These are phyloP conservation scores for Lamproptera curius DNA, from an alignment of 2,888 invertebrate genomes.

Conservation along the genomic window DNA sequence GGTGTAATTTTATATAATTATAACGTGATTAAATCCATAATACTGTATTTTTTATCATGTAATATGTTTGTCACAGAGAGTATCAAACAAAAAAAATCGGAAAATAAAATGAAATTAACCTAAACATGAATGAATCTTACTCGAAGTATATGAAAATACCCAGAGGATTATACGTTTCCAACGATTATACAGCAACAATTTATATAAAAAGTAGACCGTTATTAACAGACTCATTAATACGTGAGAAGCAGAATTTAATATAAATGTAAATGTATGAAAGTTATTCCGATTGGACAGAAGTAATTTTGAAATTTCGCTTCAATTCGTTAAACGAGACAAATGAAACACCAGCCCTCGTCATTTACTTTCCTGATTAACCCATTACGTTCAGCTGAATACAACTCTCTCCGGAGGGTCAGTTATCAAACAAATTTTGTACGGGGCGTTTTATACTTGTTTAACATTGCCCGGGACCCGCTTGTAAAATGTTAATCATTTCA, in stretches of 20 bases:
- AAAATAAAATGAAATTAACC: too few relatives aligned
- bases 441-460: slow-evolving; percentile 9
- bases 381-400: slow-evolving; percentile 20
- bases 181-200: too few relatives aligned
- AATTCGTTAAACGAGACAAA: slow-evolving; percentile 21
- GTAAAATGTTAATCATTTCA: slow-evolving; percentile 7
- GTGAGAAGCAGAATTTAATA: background rate
- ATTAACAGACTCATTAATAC: background rate
- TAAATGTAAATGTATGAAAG: slow-evolving; percentile 13
- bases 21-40: too few relatives aligned
- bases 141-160: too few relatives aligned
- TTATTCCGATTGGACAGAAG: slow-evolving; percentile 12
- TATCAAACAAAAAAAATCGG: too few relatives aligned
- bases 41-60: too few relatives aligned
- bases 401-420: slow-evolving; percentile 16
- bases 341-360: slow-evolving; percentile 21
- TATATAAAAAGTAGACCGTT: too few relatives aligned
- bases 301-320: slow-evolving; percentile 17
- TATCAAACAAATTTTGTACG: slow-evolving; percentile 20
- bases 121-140: too few relatives aligned
- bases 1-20: too few relatives aligned
- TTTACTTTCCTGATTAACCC: slow-evolving; percentile 23
- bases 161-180: too few relatives aligned
- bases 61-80: too few relatives aligned
- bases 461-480: slow-evolving; percentile 4